These are phyloP conservation scores for Drosophila kokeensis DNA, from an alignment of 2,888 invertebrate species.

Conservation along the genomic window DNA sequence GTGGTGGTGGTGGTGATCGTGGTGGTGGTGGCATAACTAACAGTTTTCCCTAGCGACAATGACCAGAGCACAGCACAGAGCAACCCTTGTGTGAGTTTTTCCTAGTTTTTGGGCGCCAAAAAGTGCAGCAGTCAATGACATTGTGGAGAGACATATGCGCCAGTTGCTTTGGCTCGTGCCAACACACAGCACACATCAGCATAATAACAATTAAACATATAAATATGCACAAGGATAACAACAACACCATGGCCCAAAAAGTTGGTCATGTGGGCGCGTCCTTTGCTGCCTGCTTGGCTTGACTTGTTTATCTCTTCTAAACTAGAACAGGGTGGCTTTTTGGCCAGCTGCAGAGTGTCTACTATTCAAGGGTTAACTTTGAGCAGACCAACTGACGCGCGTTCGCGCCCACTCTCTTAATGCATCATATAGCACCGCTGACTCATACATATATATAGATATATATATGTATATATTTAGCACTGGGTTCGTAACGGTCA, in stretches of 20 bases:
- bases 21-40: constrained; percentile 62
- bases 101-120: constrained; percentile 69
- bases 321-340: constrained; percentile 69
- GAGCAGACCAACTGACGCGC: constrained; percentile 68
- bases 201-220: constrained; percentile 73
- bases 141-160: constrained; percentile 63
- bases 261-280: constrained; percentile 67
- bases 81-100: constrained; percentile 72
- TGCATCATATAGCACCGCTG: constrained; percentile 65
- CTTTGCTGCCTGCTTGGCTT: constrained; percentile 1
- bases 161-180: constrained; percentile 64
- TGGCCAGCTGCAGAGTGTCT: constrained; percentile 41
- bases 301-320: constrained; percentile 51
- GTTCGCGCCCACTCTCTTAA: constrained; percentile 34
- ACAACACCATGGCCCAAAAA: constrained; percentile 26
- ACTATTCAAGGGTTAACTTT: constrained; percentile 69
- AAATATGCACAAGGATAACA: constrained; percentile 68
- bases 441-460: constrained; percentile 34
- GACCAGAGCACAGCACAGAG: constrained; percentile 17
- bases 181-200: constrained; percentile 57
- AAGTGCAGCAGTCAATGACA: constrained; percentile 70
- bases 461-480: not conserved
- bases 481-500: constrained; percentile 69
- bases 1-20: constrained; percentile 30
- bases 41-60: constrained; percentile 69